Evolutionary conservation across 2,797 vertebrate species (phyloP).

Genomic region (Caiman crocodilus): DNA sequence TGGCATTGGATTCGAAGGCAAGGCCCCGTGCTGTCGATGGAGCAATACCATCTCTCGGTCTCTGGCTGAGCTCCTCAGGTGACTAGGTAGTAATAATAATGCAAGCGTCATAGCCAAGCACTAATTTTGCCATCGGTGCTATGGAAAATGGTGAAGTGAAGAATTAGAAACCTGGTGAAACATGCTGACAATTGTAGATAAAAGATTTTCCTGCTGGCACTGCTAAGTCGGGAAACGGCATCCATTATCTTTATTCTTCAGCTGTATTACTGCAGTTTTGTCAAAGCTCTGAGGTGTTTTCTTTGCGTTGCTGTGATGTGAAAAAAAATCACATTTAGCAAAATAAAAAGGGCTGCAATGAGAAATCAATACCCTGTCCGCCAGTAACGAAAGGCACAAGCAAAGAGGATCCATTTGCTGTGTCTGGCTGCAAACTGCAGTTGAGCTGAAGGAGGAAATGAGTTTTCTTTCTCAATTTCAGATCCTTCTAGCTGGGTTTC

Average conservation of each 20-base stretch:
- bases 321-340: constrained; percentile 13
- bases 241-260: background rate
- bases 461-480: constrained; percentile 2
- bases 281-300: background rate
- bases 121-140: background rate
- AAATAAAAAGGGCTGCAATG: constrained; percentile 1
- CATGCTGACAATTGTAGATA: background rate
- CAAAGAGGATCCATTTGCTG: constrained; percentile 34
- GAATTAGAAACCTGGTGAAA: background rate
- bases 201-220: background rate
- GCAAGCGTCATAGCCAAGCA: constrained; percentile 20
- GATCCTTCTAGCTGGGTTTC: background rate
- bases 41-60: background rate
- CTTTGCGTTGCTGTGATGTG: background rate
- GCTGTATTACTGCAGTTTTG: rapidly evolving
- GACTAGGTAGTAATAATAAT: constrained; percentile 7
- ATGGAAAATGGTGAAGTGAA: background rate
- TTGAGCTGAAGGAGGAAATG: constrained; percentile 37
- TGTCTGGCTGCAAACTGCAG: constrained; percentile 30
- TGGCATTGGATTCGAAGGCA: background rate
- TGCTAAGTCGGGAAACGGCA: background rate
- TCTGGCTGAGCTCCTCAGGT: background rate
- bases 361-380: constrained; percentile 28
- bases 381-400: constrained; percentile 27
- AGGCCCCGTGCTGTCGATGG: rapidly evolving